Conservation (phyloP, 92 coral and sea anemone species). For the Umimayanthus chanpuru region DNA sequence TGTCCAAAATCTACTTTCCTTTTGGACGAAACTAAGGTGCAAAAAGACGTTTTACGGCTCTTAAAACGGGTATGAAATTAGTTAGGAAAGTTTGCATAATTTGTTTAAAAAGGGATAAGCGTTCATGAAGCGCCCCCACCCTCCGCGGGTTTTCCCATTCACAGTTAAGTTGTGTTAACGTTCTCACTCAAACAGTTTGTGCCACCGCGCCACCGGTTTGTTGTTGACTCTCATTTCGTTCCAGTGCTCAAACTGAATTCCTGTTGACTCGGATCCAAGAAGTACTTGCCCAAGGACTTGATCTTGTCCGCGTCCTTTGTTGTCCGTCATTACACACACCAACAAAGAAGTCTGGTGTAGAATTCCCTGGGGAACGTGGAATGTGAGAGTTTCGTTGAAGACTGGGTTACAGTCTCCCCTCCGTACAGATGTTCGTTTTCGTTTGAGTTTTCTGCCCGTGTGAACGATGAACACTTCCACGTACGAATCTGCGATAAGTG, state of each 20-base stretch:
- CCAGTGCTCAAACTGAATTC: slow-evolving; percentile 96
- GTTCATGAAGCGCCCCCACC: too few species aligned
- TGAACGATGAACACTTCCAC: slow-evolving; percentile 77
- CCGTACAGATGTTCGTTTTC: slow-evolving; percentile 66
- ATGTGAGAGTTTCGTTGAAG: slow-evolving; percentile 91
- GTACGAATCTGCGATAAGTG: slow-evolving; percentile 61
- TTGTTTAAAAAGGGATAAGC: too few species aligned
- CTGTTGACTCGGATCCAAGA: slow-evolving; percentile 90
- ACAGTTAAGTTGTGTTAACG: background rate
- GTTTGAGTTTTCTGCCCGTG: slow-evolving; percentile 71
- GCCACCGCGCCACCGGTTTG: slow-evolving; percentile 98
- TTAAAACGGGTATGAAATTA: too few species aligned
- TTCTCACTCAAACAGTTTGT: slow-evolving; percentile 65
- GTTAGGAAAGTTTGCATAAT: too few species aligned
- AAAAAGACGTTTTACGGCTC: too few species aligned
- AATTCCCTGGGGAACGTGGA: slow-evolving; percentile 82
- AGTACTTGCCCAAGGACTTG: slow-evolving; percentile 80
- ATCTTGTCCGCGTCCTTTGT: slow-evolving; percentile 48
- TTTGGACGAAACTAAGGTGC: too few species aligned
- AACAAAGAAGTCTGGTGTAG: slow-evolving; percentile 88
- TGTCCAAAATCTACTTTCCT: too few species aligned
- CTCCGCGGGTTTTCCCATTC: too few species aligned
- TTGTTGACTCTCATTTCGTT: slow-evolving; percentile 86
- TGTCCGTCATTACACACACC: slow-evolving; percentile 70
- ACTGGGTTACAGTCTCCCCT: slow-evolving; percentile 73